Percentiles rank a stretch among this genome's conserved stretches.
phyloP scores from a whole-genome alignment of 2,113 vertebrate species.

The Sylvia atricapilla region DNA sequence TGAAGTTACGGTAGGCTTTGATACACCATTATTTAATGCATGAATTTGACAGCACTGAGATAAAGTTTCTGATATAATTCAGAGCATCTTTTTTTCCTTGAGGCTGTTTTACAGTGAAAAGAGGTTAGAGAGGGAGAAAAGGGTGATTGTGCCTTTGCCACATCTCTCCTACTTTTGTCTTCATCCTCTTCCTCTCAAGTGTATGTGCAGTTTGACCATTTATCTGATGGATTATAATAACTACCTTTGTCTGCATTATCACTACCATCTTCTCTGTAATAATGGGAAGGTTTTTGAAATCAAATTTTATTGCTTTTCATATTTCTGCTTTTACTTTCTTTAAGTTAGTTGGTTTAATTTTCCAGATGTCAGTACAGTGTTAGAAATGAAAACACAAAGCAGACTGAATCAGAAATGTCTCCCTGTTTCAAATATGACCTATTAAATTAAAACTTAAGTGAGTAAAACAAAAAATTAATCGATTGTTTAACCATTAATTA shows the following conservation, averaged over 20 bases:
- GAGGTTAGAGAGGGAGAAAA: not conserved
- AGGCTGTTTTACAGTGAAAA: not conserved
- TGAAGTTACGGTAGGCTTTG: not conserved
- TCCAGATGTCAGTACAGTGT: not conserved
- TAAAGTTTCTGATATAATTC: conserved; percentile 1
- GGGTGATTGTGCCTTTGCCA: not conserved
- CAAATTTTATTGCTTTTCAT: not conserved
- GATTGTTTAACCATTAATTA: too few species aligned
- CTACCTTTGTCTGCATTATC: not conserved
- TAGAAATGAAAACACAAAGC: not conserved
- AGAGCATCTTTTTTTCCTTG: not conserved
- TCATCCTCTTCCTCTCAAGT: not conserved
- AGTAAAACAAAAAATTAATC: not conserved
- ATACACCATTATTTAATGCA: not conserved
- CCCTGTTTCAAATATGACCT: not conserved
- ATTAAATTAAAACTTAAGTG: not conserved
- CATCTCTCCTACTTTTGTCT: not conserved
- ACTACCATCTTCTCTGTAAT: not conserved
- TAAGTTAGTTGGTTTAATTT: not conserved
- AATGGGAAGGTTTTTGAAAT: not conserved
- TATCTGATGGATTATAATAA: not conserved
- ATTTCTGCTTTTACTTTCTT: not conserved
- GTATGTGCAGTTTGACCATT: not conserved
- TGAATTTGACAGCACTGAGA: not conserved
- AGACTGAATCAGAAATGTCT: not conserved